These are phyloP conservation scores for Pungitius pungitius DNA, from an alignment of 2,113 vertebrate genomes.

Conservation along the genomic window DNA sequence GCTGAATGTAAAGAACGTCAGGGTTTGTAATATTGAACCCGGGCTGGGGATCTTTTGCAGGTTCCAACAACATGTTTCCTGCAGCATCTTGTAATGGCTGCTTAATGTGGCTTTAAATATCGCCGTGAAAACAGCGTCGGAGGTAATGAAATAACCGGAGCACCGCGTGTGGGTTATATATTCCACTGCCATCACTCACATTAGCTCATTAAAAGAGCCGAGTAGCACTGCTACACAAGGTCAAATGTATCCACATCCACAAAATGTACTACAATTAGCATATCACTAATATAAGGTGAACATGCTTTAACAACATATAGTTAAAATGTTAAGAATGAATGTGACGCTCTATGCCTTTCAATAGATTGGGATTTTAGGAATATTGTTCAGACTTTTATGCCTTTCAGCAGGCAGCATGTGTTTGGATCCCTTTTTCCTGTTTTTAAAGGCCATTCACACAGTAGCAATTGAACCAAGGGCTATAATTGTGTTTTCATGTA, in stretches of 20 bases:
- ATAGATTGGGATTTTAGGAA: conserved; percentile 58
- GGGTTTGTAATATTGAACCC: conserved; percentile 51
- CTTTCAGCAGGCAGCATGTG: conserved; percentile 47
- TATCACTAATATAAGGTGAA: conserved; percentile 1
- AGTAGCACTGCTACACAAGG: conserved; percentile 41
- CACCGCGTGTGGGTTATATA: conserved; percentile 23
- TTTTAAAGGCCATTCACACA: conserved; percentile 73
- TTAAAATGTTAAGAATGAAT: conserved; percentile 21
- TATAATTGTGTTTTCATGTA: conserved; percentile 82
- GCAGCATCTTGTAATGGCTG: conserved; percentile 69
- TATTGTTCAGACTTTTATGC: conserved; percentile 51
- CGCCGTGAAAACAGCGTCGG: conserved; percentile 63
- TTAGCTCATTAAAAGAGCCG: conserved; percentile 64
- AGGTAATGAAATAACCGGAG: conserved; percentile 68
- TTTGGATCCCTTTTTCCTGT: conserved; percentile 45
- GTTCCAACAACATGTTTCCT: conserved; percentile 64
- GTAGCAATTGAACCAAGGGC: conserved; percentile 73
- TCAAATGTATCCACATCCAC: conserved; percentile 44
- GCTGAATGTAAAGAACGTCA: conserved; percentile 48
- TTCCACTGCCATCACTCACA: conserved; percentile 38
- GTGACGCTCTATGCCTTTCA: conserved; percentile 22
- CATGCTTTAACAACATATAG: conserved; percentile 14
- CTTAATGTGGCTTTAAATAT: conserved; percentile 72
- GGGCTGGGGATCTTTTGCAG: conserved; percentile 39
- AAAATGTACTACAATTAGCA: conserved; percentile 32